Evolutionary conservation across 2,888 invertebrate genomes (phyloP), one percentile per base, ranked within the genome.

Genomic region (Drymonia ruficornis): DNA sequence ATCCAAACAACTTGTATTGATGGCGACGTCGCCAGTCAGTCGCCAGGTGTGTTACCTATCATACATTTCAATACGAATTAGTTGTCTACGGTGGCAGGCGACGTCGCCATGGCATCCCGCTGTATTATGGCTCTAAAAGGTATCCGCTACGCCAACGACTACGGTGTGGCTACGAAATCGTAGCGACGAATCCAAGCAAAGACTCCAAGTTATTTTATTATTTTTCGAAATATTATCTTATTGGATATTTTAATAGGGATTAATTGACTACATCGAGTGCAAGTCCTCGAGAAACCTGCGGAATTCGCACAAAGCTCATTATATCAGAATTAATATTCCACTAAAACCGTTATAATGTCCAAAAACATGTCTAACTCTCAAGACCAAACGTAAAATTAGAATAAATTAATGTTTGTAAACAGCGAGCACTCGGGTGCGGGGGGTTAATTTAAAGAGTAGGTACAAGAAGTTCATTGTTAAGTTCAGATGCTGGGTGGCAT

Each of bases 381-480:
- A 74, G 68, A 74, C 70, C 67, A 71, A 59, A 62, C 54, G 65
- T 75, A 74, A 75, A 83, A 81, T 79, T 81, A 82, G 76, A 74
- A 73, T 75, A 75, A 81, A 85, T 85, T 79, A 75, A 83, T 87
- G 88, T 88, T 88, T 84, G 87, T 87, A 87, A 87, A 88, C 86
- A 86, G 69, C 63, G 66, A 71, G 68, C 67, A 73, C 68, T 65
- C 67, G 65, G 63, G 59, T 70, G 70, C 61, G 68, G 65, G 75
- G 79, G 81, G 73, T 81, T 80, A 78, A 83, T 78, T 80, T 70
- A 80, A 81, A 82, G 80, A 81, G 73, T n/a, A n/a, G n/a, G n/a
- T 81, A 67, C 63, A 75, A 74, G 80, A 87, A 89, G 90, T 89
- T 90, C 88, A 89, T 87, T 89, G 90, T 85, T 85, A 88, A 89